A percentile compares a stretch with the other conserved stretches of the same genome.
phyloP scores from a whole-genome alignment of 1,140 invertebrate species.

The Drosophila nasuta region DNA sequence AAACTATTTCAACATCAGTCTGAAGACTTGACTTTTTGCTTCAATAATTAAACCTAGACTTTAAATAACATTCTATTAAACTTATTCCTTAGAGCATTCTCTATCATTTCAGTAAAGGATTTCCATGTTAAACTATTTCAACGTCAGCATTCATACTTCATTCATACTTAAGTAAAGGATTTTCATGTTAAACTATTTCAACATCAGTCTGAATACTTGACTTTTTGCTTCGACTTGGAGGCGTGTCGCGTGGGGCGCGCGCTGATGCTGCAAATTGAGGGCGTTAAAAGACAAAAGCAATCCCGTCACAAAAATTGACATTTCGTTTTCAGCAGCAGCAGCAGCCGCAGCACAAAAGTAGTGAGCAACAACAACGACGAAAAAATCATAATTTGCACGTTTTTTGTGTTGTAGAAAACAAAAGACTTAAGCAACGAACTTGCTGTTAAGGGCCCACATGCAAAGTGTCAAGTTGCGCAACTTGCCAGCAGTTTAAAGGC shows the following conservation, averaged over 20 bases:
- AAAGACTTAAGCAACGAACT: slow-evolving; percentile 81
- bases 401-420: slow-evolving; percentile 75
- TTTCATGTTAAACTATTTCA: too few relatives aligned
- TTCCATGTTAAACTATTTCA: background rate
- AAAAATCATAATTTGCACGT: slow-evolving; percentile 82
- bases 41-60: background rate
- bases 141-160: background rate
- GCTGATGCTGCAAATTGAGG: slow-evolving; percentile 66
- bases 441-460: slow-evolving; percentile 72
- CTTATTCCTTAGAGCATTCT: too few relatives aligned
- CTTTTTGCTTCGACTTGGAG: slow-evolving; percentile 9
- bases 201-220: background rate
- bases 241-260: slow-evolving; percentile 34
- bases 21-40: background rate
- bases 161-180: background rate
- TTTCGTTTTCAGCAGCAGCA: slow-evolving; percentile 75
- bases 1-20: too few relatives aligned
- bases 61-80: background rate
- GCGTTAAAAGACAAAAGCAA: slow-evolving; percentile 76
- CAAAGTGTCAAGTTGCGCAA: slow-evolving; percentile 83
- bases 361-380: slow-evolving; percentile 5
- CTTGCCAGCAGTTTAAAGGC: slow-evolving; percentile 60
- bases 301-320: slow-evolving; percentile 77
- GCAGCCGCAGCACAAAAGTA: slow-evolving; percentile 30
- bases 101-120: too few relatives aligned